A percentile compares a stretch with the other conserved stretches of the same genome.
Evolutionary conservation across 2,113 vertebrate species (phyloP).

Genomic region (Typhlomys cinereus): DNA sequence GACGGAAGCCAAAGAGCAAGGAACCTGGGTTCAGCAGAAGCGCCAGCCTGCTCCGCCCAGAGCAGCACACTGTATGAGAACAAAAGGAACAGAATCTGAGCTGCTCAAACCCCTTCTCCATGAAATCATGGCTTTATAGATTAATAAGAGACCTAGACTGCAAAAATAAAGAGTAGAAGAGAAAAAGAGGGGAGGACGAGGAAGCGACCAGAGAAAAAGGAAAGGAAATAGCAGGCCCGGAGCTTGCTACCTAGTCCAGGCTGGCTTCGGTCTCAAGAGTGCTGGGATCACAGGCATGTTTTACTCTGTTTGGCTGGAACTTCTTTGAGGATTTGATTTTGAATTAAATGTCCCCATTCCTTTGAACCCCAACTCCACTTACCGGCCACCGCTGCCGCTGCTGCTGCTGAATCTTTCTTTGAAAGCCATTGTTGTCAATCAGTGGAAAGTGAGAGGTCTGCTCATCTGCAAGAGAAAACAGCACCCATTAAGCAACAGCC

Average conservation of each 20-base stretch:
- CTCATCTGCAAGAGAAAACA: constrained; percentile 80
- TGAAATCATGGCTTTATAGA: no score
- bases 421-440: constrained; percentile 71
- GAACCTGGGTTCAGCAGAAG: no score
- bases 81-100: no score
- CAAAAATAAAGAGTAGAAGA: no score
- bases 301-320: not conserved
- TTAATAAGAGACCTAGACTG: no score
- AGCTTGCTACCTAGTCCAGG: not conserved
- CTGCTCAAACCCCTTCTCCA: no score
- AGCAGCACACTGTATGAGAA: no score
- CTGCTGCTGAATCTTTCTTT: not conserved
- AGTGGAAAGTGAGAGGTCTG: constrained; percentile 16
- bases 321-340: not conserved
- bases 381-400: constrained; percentile 65
- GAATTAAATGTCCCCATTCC: not conserved
- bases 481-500: not conserved
- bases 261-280: not conserved
- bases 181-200: not conserved
- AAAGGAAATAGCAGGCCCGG: not conserved
- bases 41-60: no score
- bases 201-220: not conserved
- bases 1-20: no score
- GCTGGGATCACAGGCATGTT: not conserved
- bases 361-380: constrained; percentile 26